Evolutionary conservation across 2,797 vertebrate species (phyloP).

Genomic region (Bradypodion pumilum): DNA sequence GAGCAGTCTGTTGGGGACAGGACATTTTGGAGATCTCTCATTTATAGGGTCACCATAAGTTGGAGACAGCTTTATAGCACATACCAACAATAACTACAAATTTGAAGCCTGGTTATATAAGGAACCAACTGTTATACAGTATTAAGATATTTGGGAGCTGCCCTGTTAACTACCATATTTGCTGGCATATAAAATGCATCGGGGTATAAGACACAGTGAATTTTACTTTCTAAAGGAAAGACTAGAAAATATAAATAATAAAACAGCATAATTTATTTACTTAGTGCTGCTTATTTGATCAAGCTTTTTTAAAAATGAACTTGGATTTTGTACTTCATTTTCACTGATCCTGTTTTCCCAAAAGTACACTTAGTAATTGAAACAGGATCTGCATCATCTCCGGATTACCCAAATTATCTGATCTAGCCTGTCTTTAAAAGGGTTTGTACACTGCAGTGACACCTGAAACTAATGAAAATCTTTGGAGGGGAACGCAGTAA

Average conservation of each 20-base stretch:
- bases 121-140: not conserved
- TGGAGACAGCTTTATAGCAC: too few relatives aligned
- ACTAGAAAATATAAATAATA: too few relatives aligned
- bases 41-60: too few relatives aligned
- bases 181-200: too few relatives aligned
- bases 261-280: not conserved
- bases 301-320: not conserved
- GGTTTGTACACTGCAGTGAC: not conserved
- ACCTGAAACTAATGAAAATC: conserved; percentile 3
- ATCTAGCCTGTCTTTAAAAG: conserved; percentile 16
- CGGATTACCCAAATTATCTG: conserved; percentile 2
- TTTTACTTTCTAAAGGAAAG: not conserved
- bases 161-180: not conserved
- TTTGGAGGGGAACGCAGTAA: not conserved
- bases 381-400: not conserved
- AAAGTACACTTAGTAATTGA: conserved; percentile 9
- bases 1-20: too few relatives aligned
- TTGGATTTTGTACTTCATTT: not conserved
- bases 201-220: too few relatives aligned
- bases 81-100: too few relatives aligned
- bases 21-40: too few relatives aligned
- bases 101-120: too few relatives aligned
- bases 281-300: not conserved
- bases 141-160: not conserved
- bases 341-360: not conserved